Conservation (phyloP, 30 jellyfish, hydroid and myxozoan species). For the Morbakka virulenta region DNA sequence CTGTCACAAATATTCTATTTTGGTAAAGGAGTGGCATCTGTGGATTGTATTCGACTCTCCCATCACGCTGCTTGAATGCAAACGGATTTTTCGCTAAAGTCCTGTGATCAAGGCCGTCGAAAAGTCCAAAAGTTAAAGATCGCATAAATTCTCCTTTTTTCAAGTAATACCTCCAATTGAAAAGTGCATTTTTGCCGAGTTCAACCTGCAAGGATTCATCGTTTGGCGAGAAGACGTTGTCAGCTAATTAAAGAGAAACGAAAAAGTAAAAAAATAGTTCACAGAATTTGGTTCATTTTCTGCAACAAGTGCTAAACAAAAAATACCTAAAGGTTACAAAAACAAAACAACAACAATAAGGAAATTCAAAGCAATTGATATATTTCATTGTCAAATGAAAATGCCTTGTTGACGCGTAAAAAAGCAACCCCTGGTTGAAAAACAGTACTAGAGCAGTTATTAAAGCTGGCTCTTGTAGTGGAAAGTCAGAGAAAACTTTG, state of each 20-base stretch:
- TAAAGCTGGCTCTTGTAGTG: too few relatives aligned
- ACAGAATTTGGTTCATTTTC: too few relatives aligned
- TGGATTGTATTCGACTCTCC: background rate
- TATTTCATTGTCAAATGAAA: too few relatives aligned
- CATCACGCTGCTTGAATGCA: slow-evolving; percentile 5
- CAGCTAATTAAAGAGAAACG: background rate
- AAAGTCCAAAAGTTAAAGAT: background rate
- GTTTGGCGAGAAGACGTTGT: slow-evolving; percentile 3
- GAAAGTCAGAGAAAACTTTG: too few relatives aligned
- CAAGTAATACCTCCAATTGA: background rate
- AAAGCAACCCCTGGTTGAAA: too few relatives aligned
- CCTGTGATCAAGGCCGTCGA: background rate
- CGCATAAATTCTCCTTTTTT: background rate
- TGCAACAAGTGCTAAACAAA: too few relatives aligned
- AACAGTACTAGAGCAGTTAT: too few relatives aligned
- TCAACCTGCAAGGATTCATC: background rate
- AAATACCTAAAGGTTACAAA: too few relatives aligned
- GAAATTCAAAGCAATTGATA: too few relatives aligned
- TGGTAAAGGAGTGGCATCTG: background rate
- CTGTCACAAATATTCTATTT: background rate
- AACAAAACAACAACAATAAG: too few relatives aligned
- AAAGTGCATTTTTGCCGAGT: background rate
- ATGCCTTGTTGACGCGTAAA: too few relatives aligned
- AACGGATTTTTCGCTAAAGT: background rate
- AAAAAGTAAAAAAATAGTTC: too few relatives aligned